Evolutionary conservation across 2,113 vertebrate genomes (phyloP), one percentile per base, ranked within the genome.

Genomic region (Philantomba maxwellii): DNA sequence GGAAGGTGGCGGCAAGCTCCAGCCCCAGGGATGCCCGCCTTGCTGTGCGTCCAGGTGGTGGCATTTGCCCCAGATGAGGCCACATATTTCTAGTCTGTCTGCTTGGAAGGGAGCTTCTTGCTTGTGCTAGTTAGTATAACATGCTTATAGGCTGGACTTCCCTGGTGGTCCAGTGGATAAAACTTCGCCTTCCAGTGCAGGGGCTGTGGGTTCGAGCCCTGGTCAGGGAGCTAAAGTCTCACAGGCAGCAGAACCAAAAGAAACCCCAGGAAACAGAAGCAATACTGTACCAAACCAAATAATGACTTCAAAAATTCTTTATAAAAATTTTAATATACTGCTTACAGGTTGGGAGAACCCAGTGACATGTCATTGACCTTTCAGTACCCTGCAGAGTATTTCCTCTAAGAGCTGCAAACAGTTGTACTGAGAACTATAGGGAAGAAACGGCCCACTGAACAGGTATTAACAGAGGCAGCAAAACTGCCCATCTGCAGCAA

Each of bases 11-110:
- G 5, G 21, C 36, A 25, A 80, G 58, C 33, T 25, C 58, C 73
- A 57, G 19, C 45, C 13, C 13, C 4, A 2, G 39, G 25, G 58
- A 47, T 1, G 1, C 58, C 7, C 14, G 25, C 55, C 70, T 89
- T 62, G 1, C 33, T 82, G 43, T 43, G 30, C 26, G 2, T 58
- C 28, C 23, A 12, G 0, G 30, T 36, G 39, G 57, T 30, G n/a
- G 3, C 12, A 6, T 23, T 6, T 45, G 10, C 12, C 26, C 36
- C 17, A 9, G 47, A 6, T 4, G 0, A 26, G 15, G 6, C 47
- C 25, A 39, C 4, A 1, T 66, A 9, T 88, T 83, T 60, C 36
- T 87, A 77, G 55, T 60, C 62, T 57, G 92, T n/a, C 14, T 6
- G 51, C 53, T n/a, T 15, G 23, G 30, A 36, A 43, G 51, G n/a